phyloP scores from a whole-genome alignment of 2,797 vertebrate species.

The Anguilla anguilla region DNA sequence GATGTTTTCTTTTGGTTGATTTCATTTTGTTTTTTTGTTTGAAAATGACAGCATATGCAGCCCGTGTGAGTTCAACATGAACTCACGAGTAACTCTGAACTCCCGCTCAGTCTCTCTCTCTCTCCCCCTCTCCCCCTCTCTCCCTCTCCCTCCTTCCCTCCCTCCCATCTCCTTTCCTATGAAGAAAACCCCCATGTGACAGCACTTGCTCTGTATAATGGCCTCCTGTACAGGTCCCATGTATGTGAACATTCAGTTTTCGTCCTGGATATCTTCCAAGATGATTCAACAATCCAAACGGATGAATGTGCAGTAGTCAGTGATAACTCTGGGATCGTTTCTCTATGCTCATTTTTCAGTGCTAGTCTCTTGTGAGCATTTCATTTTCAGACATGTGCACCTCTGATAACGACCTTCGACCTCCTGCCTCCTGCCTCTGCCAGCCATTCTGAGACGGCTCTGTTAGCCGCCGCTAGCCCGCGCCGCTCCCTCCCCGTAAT shows the following conservation, averaged over 20 bases:
- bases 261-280: neutral
- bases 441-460: neutral
- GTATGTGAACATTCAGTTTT: neutral
- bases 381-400: neutral
- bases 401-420: neutral
- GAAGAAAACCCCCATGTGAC: neutral
- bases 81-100: too few species aligned
- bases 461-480: neutral
- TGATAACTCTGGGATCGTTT: neutral
- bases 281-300: neutral
- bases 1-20: too few species aligned
- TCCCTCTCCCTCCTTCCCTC: neutral
- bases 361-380: neutral
- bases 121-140: slow-evolving; percentile 35
- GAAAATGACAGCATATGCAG: too few species aligned
- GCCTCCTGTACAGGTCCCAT: neutral
- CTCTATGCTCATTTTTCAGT: neutral
- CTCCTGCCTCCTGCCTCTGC: neutral
- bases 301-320: neutral
- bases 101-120: slow-evolving; percentile 33
- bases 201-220: neutral
- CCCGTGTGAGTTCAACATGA: too few species aligned
- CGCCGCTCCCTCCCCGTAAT: neutral
- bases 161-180: neutral
- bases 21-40: too few species aligned